These are phyloP conservation scores for Eptesicus fuscus DNA, from an alignment of 2,113 vertebrate genomes.

Conservation along the genomic window DNA sequence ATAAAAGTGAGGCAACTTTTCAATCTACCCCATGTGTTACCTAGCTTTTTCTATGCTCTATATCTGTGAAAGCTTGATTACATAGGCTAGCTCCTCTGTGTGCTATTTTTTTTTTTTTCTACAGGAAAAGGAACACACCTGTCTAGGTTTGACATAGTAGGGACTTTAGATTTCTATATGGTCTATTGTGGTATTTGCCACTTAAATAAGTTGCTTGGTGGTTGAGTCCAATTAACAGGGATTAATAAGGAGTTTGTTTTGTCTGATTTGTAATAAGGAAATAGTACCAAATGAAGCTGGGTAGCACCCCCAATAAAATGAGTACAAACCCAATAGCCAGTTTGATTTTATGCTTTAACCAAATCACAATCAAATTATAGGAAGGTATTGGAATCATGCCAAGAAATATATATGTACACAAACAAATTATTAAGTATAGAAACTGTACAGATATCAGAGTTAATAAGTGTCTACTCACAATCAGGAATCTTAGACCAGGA, in stretches of 20 bases:
- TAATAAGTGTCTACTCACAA: not conserved
- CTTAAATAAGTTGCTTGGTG: not conserved
- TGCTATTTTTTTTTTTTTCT: not conserved
- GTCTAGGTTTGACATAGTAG: not conserved
- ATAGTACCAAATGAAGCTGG: not conserved
- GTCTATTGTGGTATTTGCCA: not conserved
- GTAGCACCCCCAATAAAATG: not conserved
- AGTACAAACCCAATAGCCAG: not conserved
- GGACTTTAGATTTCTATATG: not conserved
- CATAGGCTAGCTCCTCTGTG: not conserved
- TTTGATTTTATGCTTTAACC: not conserved
- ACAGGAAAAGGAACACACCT: not conserved
- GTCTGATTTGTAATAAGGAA: not conserved
- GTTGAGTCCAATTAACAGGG: not conserved
- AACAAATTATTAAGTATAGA: not conserved
- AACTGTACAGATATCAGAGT: not conserved
- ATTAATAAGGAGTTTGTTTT: not conserved
- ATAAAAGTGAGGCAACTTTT: not conserved
- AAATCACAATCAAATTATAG: not conserved
- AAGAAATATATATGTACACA: not conserved
- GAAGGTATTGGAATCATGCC: not conserved
- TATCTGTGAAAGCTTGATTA: conserved; percentile 21
- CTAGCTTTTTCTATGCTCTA: not conserved
- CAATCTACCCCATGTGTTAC: not conserved
- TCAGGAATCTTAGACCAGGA: not conserved